These are phyloP conservation scores for Periphyllus acericola DNA, from an alignment of 2,888 invertebrate species.

Conservation along the genomic window DNA sequence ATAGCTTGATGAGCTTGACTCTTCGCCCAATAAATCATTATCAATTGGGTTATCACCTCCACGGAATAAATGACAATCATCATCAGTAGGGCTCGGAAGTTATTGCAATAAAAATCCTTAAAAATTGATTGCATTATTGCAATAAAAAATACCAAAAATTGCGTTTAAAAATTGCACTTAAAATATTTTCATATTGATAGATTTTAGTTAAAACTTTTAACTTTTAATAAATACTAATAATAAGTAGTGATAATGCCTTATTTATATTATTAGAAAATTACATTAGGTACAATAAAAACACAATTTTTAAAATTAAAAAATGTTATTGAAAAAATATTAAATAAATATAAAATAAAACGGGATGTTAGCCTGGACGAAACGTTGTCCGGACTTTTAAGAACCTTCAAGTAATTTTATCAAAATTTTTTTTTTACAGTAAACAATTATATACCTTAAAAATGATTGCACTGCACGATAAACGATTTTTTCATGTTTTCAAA, in stretches of 20 bases:
- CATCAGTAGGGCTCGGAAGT: no score
- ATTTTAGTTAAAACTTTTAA: constrained; percentile 7
- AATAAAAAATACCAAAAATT: constrained; percentile 19
- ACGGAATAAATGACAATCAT: no score
- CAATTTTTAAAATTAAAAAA: neutral
- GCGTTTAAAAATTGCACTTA: constrained; percentile 17
- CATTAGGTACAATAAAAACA: no score
- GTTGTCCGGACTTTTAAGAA: no score
- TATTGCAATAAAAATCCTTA: neutral
- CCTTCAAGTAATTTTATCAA: constrained; percentile 16
- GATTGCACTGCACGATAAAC: constrained; percentile 10
- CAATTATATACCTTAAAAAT: constrained; percentile 12
- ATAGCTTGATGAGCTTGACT: no score
- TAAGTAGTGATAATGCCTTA: neutral
- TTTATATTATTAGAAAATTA: neutral
- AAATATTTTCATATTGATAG: constrained; percentile 2
- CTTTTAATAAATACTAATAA: neutral
- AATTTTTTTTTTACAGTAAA: constrained; percentile 14
- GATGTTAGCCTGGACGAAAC: neutral
- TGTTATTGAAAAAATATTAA: neutral
- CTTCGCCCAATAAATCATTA: no score
- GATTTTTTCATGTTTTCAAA: constrained; percentile 30
- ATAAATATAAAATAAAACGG: neutral
- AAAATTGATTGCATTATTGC: constrained; percentile 23
- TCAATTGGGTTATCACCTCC: no score